phyloP scores from a whole-genome alignment of 1,140 invertebrate genomes.

The Brachionus calyciflorus region DNA sequence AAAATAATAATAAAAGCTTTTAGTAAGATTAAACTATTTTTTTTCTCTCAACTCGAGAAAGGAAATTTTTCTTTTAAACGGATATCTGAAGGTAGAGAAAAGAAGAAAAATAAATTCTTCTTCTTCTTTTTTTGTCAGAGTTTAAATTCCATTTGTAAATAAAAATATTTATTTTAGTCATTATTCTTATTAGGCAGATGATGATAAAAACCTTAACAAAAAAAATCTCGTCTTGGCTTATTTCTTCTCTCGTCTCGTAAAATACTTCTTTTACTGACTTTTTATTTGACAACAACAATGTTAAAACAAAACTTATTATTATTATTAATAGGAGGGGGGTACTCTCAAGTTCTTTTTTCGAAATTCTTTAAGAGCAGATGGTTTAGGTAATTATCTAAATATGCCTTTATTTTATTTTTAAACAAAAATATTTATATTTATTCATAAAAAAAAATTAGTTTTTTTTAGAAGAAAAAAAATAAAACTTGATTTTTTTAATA shows the following conservation, averaged over 20 bases:
- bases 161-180: conserved; percentile 44
- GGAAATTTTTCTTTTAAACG: background rate
- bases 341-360: background rate
- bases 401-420: background rate
- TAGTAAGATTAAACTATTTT: conserved; percentile 30
- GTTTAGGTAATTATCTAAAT: background rate
- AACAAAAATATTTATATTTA: no score
- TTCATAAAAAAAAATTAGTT: background rate
- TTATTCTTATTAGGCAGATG: conserved; percentile 36
- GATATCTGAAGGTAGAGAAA: background rate
- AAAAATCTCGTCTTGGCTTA: conserved; percentile 12
- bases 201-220: conserved; percentile 26
- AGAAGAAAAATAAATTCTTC: no score
- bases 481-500: background rate
- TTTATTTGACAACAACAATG: background rate
- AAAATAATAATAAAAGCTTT: background rate
- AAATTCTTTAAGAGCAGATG: background rate
- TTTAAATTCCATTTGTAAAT: conserved; percentile 22
- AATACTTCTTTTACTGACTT: no score
- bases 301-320: conserved; percentile 6
- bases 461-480: no score
- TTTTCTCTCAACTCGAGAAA: background rate
- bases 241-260: conserved; percentile 2
- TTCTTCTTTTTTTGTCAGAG: background rate
- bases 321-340: background rate